These are phyloP conservation scores for Eupithecia vulgata DNA, from an alignment of 2,888 invertebrate genomes.

Conservation along the genomic window DNA sequence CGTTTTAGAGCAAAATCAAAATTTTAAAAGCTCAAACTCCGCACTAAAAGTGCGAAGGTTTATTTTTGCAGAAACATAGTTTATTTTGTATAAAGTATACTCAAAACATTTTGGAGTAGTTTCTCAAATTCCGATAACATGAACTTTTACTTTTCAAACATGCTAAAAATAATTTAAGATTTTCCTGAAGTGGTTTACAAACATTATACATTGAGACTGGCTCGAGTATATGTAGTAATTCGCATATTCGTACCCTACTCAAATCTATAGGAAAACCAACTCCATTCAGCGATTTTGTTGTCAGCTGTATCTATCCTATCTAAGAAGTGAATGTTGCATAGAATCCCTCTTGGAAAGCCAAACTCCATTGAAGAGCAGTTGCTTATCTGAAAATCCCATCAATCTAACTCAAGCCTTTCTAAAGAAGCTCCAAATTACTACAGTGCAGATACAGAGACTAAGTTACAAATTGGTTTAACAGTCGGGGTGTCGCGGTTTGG, in stretches of 20 bases:
- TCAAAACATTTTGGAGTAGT: too few relatives aligned
- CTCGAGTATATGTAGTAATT: not conserved
- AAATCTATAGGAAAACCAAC: not conserved
- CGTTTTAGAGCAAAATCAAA: too few relatives aligned
- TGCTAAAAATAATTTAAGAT: too few relatives aligned
- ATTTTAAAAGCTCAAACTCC: too few relatives aligned
- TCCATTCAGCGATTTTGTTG: not conserved
- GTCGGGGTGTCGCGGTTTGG: slow-evolving; percentile 19
- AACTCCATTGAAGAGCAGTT: slow-evolving; percentile 1
- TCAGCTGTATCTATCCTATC: not conserved
- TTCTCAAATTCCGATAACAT: too few relatives aligned
- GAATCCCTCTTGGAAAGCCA: slow-evolving; percentile 6
- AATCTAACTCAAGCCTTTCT: not conserved
- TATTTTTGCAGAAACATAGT: too few relatives aligned
- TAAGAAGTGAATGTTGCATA: not conserved
- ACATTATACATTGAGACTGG: too few relatives aligned
- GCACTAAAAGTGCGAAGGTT: too few relatives aligned
- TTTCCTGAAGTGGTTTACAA: too few relatives aligned
- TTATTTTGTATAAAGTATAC: too few relatives aligned
- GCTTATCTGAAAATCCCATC: slow-evolving; percentile 1
- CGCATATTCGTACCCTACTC: too few relatives aligned
- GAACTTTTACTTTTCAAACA: too few relatives aligned
- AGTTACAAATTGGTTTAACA: slow-evolving; percentile 37
- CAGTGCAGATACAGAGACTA: slow-evolving; percentile 13
- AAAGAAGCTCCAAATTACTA: slow-evolving; percentile 5